phyloP scores from a whole-genome alignment of 2,888 invertebrate genomes.

The Orthosia incerta region DNA sequence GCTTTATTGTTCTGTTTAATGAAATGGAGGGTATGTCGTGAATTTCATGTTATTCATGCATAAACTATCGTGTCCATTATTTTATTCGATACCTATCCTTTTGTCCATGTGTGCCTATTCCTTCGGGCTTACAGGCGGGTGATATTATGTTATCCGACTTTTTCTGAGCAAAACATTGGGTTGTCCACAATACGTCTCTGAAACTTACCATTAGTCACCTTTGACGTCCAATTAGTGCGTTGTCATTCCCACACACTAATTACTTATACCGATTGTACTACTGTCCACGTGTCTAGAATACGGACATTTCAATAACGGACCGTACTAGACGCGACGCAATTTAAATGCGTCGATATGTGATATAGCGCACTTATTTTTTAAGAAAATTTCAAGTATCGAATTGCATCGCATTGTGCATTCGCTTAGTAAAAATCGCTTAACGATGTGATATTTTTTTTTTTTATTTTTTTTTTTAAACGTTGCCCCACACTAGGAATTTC shows the following conservation, averaged over 20 bases:
- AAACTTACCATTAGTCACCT: conserved; percentile 74
- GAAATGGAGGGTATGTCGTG: background rate
- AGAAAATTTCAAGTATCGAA: too few relatives aligned
- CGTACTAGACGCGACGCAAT: too few relatives aligned
- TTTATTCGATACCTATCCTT: background rate
- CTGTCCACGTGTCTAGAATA: conserved; percentile 67
- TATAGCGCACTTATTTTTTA: too few relatives aligned
- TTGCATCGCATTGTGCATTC: too few relatives aligned
- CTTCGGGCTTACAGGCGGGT: background rate
- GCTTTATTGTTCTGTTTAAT: background rate
- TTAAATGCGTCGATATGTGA: too few relatives aligned
- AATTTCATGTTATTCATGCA: background rate
- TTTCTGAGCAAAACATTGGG: background rate
- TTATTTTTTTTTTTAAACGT: too few relatives aligned
- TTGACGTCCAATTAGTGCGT: conserved; percentile 82
- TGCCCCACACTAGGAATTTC: too few relatives aligned
- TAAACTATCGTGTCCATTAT: background rate
- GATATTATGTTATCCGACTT: background rate
- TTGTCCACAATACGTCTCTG: conserved; percentile 33
- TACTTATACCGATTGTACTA: conserved; percentile 77
- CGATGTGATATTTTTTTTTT: too few relatives aligned
- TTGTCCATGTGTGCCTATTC: background rate
- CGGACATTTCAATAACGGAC: conserved; percentile 16
- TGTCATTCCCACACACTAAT: conserved; percentile 81
- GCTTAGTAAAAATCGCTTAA: too few relatives aligned